phyloP scores from a whole-genome alignment of 1,140 invertebrate genomes.

The Aplysia californica region DNA sequence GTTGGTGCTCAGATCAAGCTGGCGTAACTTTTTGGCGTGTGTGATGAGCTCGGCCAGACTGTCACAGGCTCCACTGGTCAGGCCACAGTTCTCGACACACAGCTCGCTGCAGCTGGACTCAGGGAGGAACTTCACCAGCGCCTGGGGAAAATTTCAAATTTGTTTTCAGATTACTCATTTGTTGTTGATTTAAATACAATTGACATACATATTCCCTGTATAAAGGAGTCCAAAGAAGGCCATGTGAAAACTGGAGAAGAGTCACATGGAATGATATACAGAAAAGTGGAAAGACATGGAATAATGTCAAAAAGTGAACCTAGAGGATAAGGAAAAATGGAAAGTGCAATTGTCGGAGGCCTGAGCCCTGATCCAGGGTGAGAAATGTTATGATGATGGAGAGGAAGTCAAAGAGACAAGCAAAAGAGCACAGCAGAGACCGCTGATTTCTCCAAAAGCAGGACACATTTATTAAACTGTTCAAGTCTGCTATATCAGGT shows the following conservation, averaged over 20 bases:
- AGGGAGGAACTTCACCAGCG: slow-evolving; percentile 44
- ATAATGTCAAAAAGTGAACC: not conserved
- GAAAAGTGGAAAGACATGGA: not conserved
- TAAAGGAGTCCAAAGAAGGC: not conserved
- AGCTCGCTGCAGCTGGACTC: slow-evolving; percentile 50
- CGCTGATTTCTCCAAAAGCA: no score
- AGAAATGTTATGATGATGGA: no score
- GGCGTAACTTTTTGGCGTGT: slow-evolving; percentile 52
- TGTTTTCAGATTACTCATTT: not conserved
- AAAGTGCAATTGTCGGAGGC: no score
- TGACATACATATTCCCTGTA: not conserved
- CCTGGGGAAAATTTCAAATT: not conserved
- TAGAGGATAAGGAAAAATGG: no score
- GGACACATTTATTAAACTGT: no score
- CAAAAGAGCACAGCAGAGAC: no score
- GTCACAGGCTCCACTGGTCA: slow-evolving; percentile 51
- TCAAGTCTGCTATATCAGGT: no score
- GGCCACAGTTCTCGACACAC: slow-evolving; percentile 62
- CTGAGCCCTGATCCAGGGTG: no score
- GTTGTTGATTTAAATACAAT: not conserved
- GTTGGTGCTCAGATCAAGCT: slow-evolving; percentile 62
- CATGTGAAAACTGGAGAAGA: not conserved
- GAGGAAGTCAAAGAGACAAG: no score
- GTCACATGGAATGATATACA: not conserved
- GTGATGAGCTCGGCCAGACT: slow-evolving; percentile 52